A percentile compares a stretch with the other conserved stretches of the same genome.
Evolutionary conservation across 2,888 invertebrate genomes (phyloP).

Genomic region (Xanthia icteritia): DNA sequence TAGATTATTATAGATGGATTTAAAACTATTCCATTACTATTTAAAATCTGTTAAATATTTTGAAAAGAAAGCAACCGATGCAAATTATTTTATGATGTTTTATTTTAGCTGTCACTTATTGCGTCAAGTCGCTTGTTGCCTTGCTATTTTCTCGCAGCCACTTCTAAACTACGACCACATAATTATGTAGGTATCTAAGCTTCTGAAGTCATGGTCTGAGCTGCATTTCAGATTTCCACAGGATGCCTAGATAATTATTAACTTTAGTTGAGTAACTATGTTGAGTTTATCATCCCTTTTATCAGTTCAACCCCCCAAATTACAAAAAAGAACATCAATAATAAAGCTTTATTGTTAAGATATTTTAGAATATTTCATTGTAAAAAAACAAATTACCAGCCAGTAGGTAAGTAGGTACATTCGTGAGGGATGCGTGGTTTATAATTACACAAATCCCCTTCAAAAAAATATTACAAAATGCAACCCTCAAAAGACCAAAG

Average conservation of each 20-base stretch:
- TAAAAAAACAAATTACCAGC: background rate
- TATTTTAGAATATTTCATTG: background rate
- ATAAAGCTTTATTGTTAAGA: background rate
- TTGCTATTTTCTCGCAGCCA: background rate
- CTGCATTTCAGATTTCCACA: background rate
- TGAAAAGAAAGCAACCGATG: background rate
- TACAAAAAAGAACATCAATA: background rate
- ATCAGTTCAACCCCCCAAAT: background rate
- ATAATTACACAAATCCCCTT: background rate
- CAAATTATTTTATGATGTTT: background rate
- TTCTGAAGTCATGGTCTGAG: background rate
- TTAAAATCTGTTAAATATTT: background rate
- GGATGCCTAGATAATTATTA: background rate
- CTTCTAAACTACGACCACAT: background rate
- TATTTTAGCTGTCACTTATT: background rate
- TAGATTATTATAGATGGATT: background rate
- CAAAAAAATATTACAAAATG: conserved; percentile 1
- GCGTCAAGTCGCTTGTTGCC: background rate
- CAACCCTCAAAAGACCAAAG: conserved; percentile 9
- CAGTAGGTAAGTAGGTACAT: background rate
- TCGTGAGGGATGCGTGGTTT: background rate
- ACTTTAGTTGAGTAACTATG: too few species aligned
- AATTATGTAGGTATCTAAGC: background rate
- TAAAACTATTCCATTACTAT: conserved; percentile 48
- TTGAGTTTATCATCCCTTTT: too few species aligned